phyloP scores from a whole-genome alignment of 2,888 invertebrate genomes.

The Parapristionchus giblindavisi region DNA sequence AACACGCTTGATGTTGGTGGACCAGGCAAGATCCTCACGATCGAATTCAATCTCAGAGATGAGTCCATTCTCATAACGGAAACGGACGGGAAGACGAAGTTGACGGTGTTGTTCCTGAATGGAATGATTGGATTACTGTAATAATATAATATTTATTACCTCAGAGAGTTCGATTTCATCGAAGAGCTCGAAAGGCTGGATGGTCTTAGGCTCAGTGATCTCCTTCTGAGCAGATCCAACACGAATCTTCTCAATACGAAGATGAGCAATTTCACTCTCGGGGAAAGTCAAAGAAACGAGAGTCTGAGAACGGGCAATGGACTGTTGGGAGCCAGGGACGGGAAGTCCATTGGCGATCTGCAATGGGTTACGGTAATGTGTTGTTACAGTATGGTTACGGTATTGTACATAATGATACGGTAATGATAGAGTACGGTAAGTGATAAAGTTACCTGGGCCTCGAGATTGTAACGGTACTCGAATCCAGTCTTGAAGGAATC shows the following conservation, averaged over 20 bases:
- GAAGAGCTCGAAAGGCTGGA: slow-evolving; percentile 35
- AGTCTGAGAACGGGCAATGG: slow-evolving; percentile 56
- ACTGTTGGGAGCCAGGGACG: slow-evolving; percentile 53
- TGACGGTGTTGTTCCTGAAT: slow-evolving; percentile 12
- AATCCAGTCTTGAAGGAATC: slow-evolving; percentile 26
- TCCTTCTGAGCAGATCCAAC: slow-evolving; percentile 31
- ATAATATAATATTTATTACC: neutral
- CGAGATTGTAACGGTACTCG: slow-evolving; percentile 33
- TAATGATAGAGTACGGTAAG: neutral
- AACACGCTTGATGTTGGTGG: slow-evolving; percentile 65
- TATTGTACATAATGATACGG: neutral
- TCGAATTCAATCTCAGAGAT: slow-evolving; percentile 58
- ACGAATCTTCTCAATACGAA: slow-evolving; percentile 32
- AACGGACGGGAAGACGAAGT: slow-evolving; percentile 37
- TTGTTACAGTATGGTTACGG: neutral
- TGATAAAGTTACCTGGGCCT: slow-evolving; percentile 22
- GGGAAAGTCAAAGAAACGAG: slow-evolving; percentile 46
- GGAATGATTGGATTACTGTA: neutral
- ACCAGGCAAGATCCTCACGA: slow-evolving; percentile 57
- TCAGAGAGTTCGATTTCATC: slow-evolving; percentile 32
- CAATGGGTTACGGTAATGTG: slow-evolving; percentile 12
- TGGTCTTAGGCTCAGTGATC: slow-evolving; percentile 23
- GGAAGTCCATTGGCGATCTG: slow-evolving; percentile 60
- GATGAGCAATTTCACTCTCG: slow-evolving; percentile 8
- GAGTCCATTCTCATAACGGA: slow-evolving; percentile 46